Base-by-base conservation (phyloP, 2,888 invertebrate genomes). In the Lasioglossum lativentre region DNA sequence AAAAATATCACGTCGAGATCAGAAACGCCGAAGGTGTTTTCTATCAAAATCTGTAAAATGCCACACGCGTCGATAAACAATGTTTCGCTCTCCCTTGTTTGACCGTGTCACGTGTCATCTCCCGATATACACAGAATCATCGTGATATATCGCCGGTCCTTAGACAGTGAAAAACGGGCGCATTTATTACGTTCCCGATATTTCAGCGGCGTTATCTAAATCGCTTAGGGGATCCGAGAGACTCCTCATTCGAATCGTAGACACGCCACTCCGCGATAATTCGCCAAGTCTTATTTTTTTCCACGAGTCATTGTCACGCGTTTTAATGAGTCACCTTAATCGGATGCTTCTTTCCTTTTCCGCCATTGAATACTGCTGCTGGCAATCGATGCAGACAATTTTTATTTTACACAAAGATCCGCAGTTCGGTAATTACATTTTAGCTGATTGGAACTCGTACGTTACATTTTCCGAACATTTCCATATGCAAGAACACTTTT, bases 301-400 rank as follows among this genome's bases (percentile, higher is more conserved):
- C 40, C n/a, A n/a, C 4, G 34, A 75, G 45, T 74, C 75, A 77
- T 82, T 83, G 75, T 83, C 59, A 40, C 34, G 5, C 19, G 14
- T 78, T 78, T 80, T 86, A 87, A 84, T 78, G 56, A 83, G 71
- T 76, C 71, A 76, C 74, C 34, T 70, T 86, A 82, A 86, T 78
- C 77, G 86, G 86, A 82, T 80, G 71, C 78, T 76, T 45, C 40
- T 56, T n/a, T 38, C 66, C 72, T 68, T 70, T 59, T 45, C 47
- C 52, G 56, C 42, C 66, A 83, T 81, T 82, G 63, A 82, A 45
- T 42, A 42, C 42, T 12, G 42, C 42, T 42, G 42, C 42, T 12
- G 42, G 42, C 2, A 42, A 42, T 2, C 12, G 42, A 42, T 12
- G 42, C 42, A 42, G 42, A 42, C 42, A 12, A 42, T 42, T 12